Percentiles rank a stretch among this genome's conserved stretches.
These are phyloP conservation scores for Saccopteryx leptura DNA, from an alignment of 2,113 vertebrate species.

Conservation along the genomic window DNA sequence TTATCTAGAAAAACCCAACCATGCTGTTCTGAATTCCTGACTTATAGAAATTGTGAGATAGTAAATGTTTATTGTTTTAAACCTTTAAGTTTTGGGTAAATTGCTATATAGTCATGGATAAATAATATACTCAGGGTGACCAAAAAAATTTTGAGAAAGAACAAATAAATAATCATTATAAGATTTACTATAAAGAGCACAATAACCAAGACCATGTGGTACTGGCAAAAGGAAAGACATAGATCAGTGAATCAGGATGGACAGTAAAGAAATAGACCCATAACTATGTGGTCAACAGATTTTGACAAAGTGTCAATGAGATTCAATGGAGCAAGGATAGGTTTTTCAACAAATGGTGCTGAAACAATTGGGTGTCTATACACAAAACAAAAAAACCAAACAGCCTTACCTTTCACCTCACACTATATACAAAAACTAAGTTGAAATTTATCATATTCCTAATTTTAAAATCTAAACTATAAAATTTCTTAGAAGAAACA, in stretches of 20 bases:
- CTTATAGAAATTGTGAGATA: conserved; percentile 21
- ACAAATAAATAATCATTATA: conserved; percentile 27
- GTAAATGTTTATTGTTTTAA: conserved; percentile 10
- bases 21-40: neutral
- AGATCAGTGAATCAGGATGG: neutral
- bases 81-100: neutral
- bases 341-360: neutral
- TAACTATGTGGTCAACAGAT: neutral
- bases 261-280: neutral
- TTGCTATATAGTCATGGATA: neutral
- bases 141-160: conserved; percentile 45
- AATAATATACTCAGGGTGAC: neutral
- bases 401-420: neutral
- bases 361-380: neutral
- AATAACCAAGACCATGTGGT: neutral
- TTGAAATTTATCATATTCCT: neutral
- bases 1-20: neutral
- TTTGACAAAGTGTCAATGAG: conserved; percentile 2
- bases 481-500: conserved; percentile 4
- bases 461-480: neutral
- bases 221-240: neutral
- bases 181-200: neutral
- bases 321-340: neutral
- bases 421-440: neutral
- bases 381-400: neutral